Conservation (phyloP, 2,113 vertebrate species). For the Tupaia chinensis region DNA sequence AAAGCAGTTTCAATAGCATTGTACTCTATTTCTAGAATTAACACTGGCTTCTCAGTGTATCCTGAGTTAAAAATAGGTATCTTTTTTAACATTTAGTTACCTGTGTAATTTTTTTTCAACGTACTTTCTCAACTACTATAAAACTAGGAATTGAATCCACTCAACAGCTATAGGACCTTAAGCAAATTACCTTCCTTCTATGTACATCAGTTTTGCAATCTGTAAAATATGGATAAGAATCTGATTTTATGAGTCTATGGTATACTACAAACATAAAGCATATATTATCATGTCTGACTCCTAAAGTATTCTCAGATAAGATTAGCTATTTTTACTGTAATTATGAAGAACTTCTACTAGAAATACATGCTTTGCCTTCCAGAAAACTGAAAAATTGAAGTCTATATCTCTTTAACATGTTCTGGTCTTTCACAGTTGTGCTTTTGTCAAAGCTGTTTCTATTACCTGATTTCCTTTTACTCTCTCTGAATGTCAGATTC, state of each 20-base stretch:
- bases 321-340: neutral
- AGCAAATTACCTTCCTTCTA: neutral
- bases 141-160: neutral
- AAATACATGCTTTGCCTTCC: neutral
- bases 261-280: neutral
- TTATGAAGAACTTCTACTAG: neutral
- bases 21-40: neutral
- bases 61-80: constrained; percentile 8
- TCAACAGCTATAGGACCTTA: neutral
- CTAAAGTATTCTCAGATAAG: neutral
- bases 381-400: neutral
- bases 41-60: neutral
- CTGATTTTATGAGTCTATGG: neutral
- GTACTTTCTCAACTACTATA: neutral
- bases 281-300: neutral
- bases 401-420: neutral
- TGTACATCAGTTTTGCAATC: neutral
- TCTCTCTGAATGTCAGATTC: neutral
- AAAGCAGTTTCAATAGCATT: neutral
- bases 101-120: neutral
- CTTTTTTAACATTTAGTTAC: neutral
- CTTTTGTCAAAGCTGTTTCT: neutral
- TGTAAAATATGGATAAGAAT: neutral
- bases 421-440: neutral
- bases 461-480: neutral